Evolutionary conservation across 2,113 vertebrate genomes (phyloP), one percentile per base, ranked within the genome.

Genomic region (Australoheros scitulus): DNA sequence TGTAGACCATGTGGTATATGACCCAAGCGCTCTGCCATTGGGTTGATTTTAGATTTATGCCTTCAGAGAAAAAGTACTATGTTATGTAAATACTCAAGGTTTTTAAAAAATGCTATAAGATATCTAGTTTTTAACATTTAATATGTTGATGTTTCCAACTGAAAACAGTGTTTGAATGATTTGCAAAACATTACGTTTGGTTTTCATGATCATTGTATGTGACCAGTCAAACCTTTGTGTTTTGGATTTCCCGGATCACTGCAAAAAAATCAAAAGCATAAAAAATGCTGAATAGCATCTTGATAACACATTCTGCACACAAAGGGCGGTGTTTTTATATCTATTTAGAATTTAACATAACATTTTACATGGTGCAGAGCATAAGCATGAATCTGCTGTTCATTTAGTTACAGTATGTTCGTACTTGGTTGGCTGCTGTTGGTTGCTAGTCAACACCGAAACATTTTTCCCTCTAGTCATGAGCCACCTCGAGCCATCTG

Each of bases 401-500:
- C 4, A 41, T 59, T 20, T 29, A 7, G 2, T 6, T 34, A 17
- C 20, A 52, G 26, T 70, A 20, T 26, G 52, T 34, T 56, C 24
- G 36, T 26, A 36, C 43, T 11, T 50, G 68, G 36, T 78, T 52
- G 65, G 65, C 43, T 63, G 77, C n/a, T 13, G 3, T 52, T 68
- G 26, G 32, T 57, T 24, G 34, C 52, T 59, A 47, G 75, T 79
- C 60, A 75, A 47, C 56, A 65, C 43, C 60, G 26, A 55, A 38
- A 82, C 74, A 76, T 47, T 36, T 74, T 82, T 36, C 11, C 78
- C 50, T 80, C 18, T 7, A 80, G 81, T 55, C 4, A 11, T 43
- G 58, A 79, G 20, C 79, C 38, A 85, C 79, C 79, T 84, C 6
- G 13, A 86, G 57, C 77, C 58, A 43, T 81, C 74, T 65, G 59